Evolutionary conservation across 2,113 vertebrate species (phyloP), one percentile per base, ranked within the genome.

Genomic region (Morone saxatilis): DNA sequence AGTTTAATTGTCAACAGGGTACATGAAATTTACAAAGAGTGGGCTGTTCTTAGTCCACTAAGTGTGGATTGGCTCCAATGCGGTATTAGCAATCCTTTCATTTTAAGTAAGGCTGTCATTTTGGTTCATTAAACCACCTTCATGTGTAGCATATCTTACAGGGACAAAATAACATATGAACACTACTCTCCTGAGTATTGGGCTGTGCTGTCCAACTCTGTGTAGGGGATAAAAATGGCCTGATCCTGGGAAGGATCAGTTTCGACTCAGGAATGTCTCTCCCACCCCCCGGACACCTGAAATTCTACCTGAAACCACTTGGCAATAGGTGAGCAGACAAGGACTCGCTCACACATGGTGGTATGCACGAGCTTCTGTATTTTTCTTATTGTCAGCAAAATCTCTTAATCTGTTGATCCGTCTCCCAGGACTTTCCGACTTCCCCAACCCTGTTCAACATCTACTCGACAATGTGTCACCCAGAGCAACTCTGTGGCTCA

Each of bases 181-280:
- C 53, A 73, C 71, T 71, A 43, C 7, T 14, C 19, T 5, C 31
- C 13, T 50, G 43, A 59, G 43, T 51, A 13, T 40, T 5, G 13
- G 43, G 7, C 11, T 57, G 41, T 57, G 22, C 3, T 6, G 4
- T 50, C 53, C 53, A 25, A 40, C 45, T 62, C 36, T 71, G 67
- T 71, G 57, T 17, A 45, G 48, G 38, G 57, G 17, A 54, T 71
- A 7, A 71, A 63, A 45, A 63, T 63, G 47, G 40, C 48, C 57
- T n/a, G n/a, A 47, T 53, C 17, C 47, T 69, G 22, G 40, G 36
- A 45, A 25, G 47, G 65, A 70, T 82, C 72, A 82, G 38, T 36
- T 69, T 76, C 40, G 40, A 45, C 20, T 53, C 54, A 38, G 47
- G 72, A 70, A 69, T 70, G 40, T 20, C 56, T 13, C 59, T 31